Percentiles rank a stretch among this genome's conserved stretches.
Conservation (phyloP, 2,888 invertebrate species). For the Beris chalybata region DNA sequence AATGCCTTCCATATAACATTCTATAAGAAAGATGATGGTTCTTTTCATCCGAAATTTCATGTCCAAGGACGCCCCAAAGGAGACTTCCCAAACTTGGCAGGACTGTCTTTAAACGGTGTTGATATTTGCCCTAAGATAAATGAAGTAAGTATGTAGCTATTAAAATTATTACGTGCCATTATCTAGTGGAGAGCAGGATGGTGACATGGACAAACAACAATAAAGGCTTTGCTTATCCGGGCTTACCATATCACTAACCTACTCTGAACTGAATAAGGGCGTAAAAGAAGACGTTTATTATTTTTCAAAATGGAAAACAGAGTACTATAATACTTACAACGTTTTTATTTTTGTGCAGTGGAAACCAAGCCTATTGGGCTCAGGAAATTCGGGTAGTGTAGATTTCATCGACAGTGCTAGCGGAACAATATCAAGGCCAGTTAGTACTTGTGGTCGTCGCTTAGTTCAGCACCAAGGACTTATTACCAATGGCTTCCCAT, state of each 20-base stretch:
- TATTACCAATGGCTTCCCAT: conserved; percentile 51
- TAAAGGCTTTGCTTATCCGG: too few relatives aligned
- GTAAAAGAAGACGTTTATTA: too few relatives aligned
- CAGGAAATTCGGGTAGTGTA: conserved; percentile 14
- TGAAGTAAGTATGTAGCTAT: conserved; percentile 16
- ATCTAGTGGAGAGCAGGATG: too few relatives aligned
- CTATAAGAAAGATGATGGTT: conserved; percentile 7
- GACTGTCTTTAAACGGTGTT: conserved; percentile 30
- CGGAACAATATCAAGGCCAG: too few relatives aligned
- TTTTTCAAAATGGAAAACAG: too few relatives aligned
- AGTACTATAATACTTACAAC: neutral
- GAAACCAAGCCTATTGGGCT: conserved; percentile 17
- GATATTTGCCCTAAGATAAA: conserved; percentile 33
- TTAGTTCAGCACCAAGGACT: conserved; percentile 41
- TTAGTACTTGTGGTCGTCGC: conserved; percentile 31
- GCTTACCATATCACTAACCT: too few relatives aligned
- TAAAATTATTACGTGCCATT: neutral
- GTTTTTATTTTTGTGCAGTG: conserved; percentile 13
- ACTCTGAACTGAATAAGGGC: too few relatives aligned
- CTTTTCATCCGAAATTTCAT: conserved; percentile 25
- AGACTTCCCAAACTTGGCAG: conserved; percentile 32
- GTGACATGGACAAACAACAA: too few relatives aligned
- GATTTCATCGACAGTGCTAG: neutral
- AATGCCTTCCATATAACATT: conserved; percentile 31
- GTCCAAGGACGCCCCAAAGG: conserved; percentile 33